phyloP scores from a whole-genome alignment of 35 echinoderm and acorn worm genomes.

The Anneissia japonica region DNA sequence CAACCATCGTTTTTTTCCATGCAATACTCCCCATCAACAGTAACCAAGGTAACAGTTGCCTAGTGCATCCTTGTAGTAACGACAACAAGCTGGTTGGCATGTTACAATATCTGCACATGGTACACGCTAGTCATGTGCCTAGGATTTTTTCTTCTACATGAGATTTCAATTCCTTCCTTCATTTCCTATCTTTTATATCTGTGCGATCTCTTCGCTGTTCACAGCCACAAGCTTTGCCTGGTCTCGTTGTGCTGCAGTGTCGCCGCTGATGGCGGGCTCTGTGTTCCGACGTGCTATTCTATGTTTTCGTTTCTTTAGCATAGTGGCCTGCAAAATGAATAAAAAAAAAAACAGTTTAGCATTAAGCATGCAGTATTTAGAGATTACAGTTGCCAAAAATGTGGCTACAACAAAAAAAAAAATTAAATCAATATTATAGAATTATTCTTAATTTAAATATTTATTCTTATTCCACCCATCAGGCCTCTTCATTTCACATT shows the following conservation, averaged over 20 bases:
- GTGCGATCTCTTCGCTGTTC: constrained; percentile 87
- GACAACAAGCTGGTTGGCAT: neutral
- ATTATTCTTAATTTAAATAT: too few relatives aligned
- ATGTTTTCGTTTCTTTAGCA: constrained; percentile 97
- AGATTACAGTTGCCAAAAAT: neutral
- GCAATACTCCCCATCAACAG: neutral
- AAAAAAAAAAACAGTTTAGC: neutral
- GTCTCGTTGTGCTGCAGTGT: constrained; percentile 48
- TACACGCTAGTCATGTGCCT: neutral
- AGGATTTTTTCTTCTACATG: neutral
- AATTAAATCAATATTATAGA: too few relatives aligned
- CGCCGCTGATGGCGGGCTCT: constrained; percentile 68
- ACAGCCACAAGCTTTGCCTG: constrained; percentile 71
- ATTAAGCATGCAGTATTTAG: neutral
- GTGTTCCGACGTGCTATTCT: constrained; percentile 95
- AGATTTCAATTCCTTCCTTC: neutral
- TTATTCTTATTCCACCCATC: too few relatives aligned
- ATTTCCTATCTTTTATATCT: constrained; percentile 34
- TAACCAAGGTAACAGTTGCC: neutral
- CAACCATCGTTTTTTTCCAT: neutral
- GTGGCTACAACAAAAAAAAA: too few relatives aligned
- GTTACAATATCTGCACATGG: neutral
- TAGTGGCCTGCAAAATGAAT: constrained; percentile 61
- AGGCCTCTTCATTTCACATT: too few relatives aligned
- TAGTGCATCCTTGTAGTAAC: neutral